Evolutionary conservation across 2,888 invertebrate species (phyloP), one percentile per base, ranked within the genome.

Genomic region (Trichogramma dendrolimi): DNA sequence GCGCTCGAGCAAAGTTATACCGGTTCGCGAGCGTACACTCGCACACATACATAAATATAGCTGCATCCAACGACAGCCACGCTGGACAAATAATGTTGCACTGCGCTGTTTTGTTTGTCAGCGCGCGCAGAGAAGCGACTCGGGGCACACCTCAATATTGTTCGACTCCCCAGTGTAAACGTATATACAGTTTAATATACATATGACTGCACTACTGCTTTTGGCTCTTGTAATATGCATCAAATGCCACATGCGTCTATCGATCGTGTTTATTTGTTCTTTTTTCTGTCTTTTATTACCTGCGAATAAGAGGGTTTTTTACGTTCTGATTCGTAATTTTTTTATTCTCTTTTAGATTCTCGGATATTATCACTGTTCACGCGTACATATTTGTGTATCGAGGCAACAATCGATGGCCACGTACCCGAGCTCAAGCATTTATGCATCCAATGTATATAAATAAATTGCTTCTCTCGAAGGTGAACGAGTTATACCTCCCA

Each of bases 1-100:
- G 27, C 27, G 27, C 27, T 27, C 27, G 27, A 27, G 2, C 27
- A 27, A 27, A 27, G 27, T 27, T 27, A 27, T 27, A 27, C 27
- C 27, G 27, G 27, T 3, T 27, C 27, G 27, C 27, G 27, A 27
- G 27, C 1, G 27, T 27, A 27, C 27, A 27, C 27, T 27, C 27
- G 27, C 27, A 27, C 27, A 27, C 27, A 27, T 27, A 27, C 27
- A 27, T 27, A 27, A 27, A 27, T 27, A 27, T 27, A 27, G 27
- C 27, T 27, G 27, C 27, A 27, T 27, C 27, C 27, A 27, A 27
- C 27, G 27, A 27, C 27, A 27, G 27, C 27, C 27, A 3, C 27
- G 27, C 27, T 60, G 65, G 67, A 66, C 69, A 68, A 67, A 70
- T 68, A 69, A 68, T 66, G 67, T 63, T 61, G n/a, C 64, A 60